Conservation (phyloP, 2,113 vertebrate genomes). For the Cercocebus atys region DNA sequence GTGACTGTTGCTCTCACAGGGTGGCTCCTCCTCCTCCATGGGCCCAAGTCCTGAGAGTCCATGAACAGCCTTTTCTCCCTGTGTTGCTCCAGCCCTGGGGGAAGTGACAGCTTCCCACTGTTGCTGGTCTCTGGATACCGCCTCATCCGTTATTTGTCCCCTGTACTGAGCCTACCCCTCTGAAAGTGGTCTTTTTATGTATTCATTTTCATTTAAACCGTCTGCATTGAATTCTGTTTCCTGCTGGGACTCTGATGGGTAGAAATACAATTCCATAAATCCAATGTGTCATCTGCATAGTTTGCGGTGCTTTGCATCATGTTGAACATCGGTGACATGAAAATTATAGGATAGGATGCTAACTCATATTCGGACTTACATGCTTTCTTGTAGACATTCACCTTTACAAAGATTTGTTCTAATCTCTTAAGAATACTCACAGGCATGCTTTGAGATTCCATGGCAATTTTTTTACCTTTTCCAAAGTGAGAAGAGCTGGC, state of each 20-base stretch:
- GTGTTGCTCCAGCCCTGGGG: not conserved
- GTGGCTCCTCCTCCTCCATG: too few species aligned
- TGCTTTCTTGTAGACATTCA: not conserved
- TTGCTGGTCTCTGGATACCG: not conserved
- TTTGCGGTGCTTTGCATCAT: not conserved
- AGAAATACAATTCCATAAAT: not conserved
- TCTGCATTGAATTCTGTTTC: not conserved
- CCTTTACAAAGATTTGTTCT: not conserved
- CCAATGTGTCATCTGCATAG: not conserved
- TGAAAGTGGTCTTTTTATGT: not conserved
- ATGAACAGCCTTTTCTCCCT: not conserved
- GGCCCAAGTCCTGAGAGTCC: not conserved
- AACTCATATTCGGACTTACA: not conserved
- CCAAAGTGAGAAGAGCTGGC: not conserved
- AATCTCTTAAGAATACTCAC: not conserved
- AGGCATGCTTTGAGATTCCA: accelerated
- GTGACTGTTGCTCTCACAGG: not conserved
- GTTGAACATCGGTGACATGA: not conserved
- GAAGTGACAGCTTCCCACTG: accelerated
- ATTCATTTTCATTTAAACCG: not conserved
- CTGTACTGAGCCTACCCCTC: not conserved
- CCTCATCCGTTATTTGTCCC: not conserved
- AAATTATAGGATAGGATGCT: not conserved
- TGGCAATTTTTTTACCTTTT: not conserved
- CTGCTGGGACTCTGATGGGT: not conserved